Evolutionary conservation across 1,140 invertebrate genomes (phyloP), one percentile per base, ranked within the genome.

Genomic region (Drosophila virilis): DNA sequence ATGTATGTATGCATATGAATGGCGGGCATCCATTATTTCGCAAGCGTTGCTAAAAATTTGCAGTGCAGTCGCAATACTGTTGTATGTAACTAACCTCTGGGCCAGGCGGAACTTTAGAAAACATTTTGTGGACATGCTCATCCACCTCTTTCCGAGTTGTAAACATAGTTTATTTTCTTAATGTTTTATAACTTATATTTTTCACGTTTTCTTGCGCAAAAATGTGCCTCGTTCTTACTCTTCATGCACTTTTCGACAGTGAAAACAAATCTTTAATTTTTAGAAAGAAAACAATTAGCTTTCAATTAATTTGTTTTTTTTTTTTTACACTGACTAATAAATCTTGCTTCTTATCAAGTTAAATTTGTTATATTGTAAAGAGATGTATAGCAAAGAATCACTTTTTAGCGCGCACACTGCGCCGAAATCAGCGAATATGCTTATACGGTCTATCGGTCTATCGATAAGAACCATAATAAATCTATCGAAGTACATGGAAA

Each of bases 21-120:
- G 81, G 65, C 69, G 62, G 80, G 66, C 80, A 54, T 68, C 66
- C 45, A 50, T 58, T 55, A 88, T 88, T 88, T 88, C 83, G 84
- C 83, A 88, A 86, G 73, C 77, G 72, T 74, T 62, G 59, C 62
- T 74, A 78, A 38, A 57, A 59, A 73, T 74, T 71, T 68, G 42
- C 54, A 32, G 61, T 78, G 58, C 52, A 70, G 32, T n/a, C 15
- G 8, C 28, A 40, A 50, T 69, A 35, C 1, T 55, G 10, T 12
- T 38, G 50, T n/a, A 61, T 48, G 8, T 32, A 37, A 69, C 71
- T 57, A 69, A 88, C 83, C 80, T 89, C 80, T 7, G 42, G 60
- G 10, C 83, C 83, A 32, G 46, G 61, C 38, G 61, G 77, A 2
- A 89, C 2, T 46, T 83, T 89, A 8, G 22, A 51, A 40, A 88